phyloP scores from a whole-genome alignment of 2,797 vertebrate species.

The Psittacula echo region DNA sequence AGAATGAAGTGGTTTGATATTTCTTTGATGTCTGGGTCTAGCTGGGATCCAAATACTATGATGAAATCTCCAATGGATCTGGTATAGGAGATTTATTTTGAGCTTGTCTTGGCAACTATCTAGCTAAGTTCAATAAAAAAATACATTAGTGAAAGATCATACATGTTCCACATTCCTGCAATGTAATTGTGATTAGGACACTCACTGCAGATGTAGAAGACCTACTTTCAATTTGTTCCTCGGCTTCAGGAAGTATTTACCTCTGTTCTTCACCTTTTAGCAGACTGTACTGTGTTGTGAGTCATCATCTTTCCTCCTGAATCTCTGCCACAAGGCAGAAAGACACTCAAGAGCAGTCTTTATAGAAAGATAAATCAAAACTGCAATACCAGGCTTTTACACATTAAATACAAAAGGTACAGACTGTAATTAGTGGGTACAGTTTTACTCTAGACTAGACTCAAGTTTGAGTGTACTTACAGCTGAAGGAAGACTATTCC shows the following conservation, averaged over 20 bases:
- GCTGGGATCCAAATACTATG: neutral
- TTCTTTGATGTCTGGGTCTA: neutral
- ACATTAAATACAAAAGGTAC: neutral
- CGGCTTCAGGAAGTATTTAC: neutral
- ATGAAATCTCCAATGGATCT: neutral
- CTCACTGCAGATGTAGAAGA: neutral
- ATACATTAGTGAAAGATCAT: neutral
- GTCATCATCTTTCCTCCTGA: neutral
- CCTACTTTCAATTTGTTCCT: neutral
- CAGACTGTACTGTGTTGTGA: neutral
- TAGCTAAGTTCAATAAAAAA: neutral
- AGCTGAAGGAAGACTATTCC: neutral
- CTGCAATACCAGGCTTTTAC: neutral
- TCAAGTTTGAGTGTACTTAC: neutral
- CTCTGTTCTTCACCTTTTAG: neutral
- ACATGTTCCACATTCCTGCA: neutral
- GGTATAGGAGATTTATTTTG: neutral
- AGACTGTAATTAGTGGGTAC: neutral
- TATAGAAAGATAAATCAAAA: neutral
- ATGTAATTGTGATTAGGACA: neutral
- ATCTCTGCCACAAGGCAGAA: neutral
- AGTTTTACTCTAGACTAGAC: neutral
- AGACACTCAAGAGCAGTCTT: neutral
- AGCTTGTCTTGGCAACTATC: neutral
- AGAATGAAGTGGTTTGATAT: neutral